Percentiles rank a stretch among this genome's conserved stretches.
These are phyloP conservation scores for Amphilophus citrinellus DNA, from an alignment of 2,113 vertebrate genomes.

Conservation along the genomic window DNA sequence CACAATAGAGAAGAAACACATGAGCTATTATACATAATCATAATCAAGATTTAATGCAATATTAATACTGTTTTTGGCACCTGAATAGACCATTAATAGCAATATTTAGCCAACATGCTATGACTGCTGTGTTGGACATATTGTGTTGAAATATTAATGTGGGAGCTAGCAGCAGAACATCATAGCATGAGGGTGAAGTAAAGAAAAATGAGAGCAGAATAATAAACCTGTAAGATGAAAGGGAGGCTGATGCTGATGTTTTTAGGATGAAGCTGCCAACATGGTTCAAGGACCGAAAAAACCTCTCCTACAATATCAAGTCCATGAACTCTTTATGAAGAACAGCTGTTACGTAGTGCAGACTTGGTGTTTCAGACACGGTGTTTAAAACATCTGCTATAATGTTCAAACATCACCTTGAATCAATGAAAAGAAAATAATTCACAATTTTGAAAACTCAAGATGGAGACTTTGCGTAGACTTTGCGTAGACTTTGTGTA, in stretches of 20 bases:
- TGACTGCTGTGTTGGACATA: not conserved
- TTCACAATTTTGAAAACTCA: not conserved
- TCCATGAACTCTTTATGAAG: constrained; percentile 7
- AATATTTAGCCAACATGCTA: not conserved
- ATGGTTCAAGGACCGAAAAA: not conserved
- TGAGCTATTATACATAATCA: constrained; percentile 10
- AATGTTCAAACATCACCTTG: not conserved
- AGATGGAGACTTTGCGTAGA: not conserved
- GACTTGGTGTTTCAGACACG: not conserved
- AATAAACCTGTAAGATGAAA: constrained; percentile 30
- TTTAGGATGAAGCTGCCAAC: not conserved
- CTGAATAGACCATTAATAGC: not conserved
- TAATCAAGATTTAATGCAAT: constrained; percentile 12
- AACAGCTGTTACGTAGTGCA: not conserved
- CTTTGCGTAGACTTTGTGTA: no score
- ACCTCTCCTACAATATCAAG: not conserved
- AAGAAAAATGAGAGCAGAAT: constrained; percentile 1
- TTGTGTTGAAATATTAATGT: not conserved
- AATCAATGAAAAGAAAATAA: not conserved
- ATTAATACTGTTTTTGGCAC: not conserved
- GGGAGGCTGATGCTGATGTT: not conserved
- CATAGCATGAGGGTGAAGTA: not conserved
- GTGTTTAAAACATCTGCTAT: not conserved
- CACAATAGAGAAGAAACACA: not conserved
- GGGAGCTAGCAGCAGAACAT: not conserved